Evolutionary conservation across 2,888 invertebrate species (phyloP), one percentile per base, ranked within the genome.

Genomic region (Idaea biselata): DNA sequence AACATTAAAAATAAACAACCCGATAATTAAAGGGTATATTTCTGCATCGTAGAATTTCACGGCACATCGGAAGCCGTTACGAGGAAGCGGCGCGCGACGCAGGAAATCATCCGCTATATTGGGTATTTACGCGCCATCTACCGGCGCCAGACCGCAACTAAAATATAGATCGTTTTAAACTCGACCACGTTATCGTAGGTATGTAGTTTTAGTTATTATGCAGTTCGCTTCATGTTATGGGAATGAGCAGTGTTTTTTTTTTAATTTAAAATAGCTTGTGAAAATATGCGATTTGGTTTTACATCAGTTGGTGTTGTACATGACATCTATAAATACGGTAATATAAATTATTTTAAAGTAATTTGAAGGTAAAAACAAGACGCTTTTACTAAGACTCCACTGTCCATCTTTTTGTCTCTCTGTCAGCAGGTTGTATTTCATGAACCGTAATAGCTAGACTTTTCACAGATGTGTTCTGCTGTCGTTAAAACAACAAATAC

Each of bases 21-120:
- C 44, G 11, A 56, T 56, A 70, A 73, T 73, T 69, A 70, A 67
- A 66, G 66, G 65, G 64, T 64, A 67, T 59, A n/a, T 5, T 25
- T 58, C 58, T 53, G 60, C 32, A 60, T 57, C 57, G 55, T n/a
- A 16, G 59, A 71, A 63, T 75, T 71, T 68, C 65, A 67, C 60
- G 60, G 18, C 18, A 56, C 59, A 61, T 59, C 69, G 76, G 78
- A 76, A 76, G 73, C 72, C 67, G 66, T 65, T 73, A 64, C 63
- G 68, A 69, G 80, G 83, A 83, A 79, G 76, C 73, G 74, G 66
- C 71, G 78, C 76, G 73, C 76, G 73, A 72, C 74, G 67, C 67
- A 75, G 81, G 79, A 79, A 78, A 69, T 73, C 69, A 78, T 70
- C 80, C 73, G 80, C 80, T 80, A 83, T 83, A 78, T 84, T 85